Conservation (phyloP, 2,888 invertebrate genomes). For the Campoplex capitator region DNA sequence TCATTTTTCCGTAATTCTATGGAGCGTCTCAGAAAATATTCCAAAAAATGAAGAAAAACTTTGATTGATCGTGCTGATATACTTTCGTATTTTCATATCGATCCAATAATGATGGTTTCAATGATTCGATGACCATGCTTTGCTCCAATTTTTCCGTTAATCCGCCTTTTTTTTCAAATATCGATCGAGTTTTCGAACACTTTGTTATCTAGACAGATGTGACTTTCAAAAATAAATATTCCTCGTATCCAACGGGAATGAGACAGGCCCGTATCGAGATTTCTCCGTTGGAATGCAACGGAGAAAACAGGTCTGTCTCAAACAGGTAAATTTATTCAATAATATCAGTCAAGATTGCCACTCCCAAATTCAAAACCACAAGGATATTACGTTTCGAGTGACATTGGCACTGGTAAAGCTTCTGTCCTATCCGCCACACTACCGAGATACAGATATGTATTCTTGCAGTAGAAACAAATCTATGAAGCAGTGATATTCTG, state of each 20-base stretch:
- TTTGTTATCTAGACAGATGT: conserved; percentile 9
- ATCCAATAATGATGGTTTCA: not conserved
- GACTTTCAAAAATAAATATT: not conserved
- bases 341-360: conserved; percentile 4
- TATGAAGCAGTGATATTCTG: not conserved
- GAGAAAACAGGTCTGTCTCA: not conserved
- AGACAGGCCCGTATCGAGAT: not conserved
- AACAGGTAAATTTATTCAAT: conserved; percentile 4
- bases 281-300: not conserved
- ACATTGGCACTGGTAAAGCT: not conserved
- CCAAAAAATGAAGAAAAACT: too few relatives aligned
- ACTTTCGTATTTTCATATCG: too few relatives aligned
- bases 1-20: not conserved
- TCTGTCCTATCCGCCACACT: not conserved
- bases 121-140: not conserved
- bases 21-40: too few relatives aligned
- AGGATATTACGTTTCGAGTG: not conserved
- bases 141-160: not conserved
- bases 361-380: not conserved
- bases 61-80: too few relatives aligned
- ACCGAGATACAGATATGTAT: not conserved
- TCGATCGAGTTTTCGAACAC: not conserved
- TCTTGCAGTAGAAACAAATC: not conserved
- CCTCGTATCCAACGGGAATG: not conserved
- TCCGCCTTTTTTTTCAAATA: not conserved